Evolutionary conservation across 35 echinoderm and acorn worm genomes (phyloP).

Genomic region (Holothuria glaberrima): DNA sequence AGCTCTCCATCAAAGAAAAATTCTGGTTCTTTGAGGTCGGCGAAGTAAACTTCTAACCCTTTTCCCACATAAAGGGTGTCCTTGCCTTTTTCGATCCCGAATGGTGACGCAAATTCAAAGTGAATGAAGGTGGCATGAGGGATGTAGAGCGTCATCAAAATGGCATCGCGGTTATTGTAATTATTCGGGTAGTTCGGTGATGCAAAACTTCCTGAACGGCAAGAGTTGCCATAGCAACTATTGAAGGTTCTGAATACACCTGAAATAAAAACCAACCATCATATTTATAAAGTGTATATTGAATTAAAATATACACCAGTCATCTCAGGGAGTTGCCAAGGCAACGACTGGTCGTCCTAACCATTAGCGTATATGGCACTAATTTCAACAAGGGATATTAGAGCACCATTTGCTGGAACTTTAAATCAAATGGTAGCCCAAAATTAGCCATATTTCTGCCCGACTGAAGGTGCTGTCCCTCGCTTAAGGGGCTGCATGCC

Average conservation of each 20-base stretch:
- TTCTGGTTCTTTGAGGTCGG: background rate
- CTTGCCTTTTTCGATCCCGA: conserved; percentile 65
- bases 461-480: too few relatives aligned
- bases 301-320: background rate
- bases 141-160: conserved; percentile 59
- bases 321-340: background rate
- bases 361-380: too few relatives aligned
- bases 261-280: background rate
- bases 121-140: conserved; percentile 49
- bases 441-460: too few relatives aligned
- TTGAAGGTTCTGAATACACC: background rate
- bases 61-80: conserved; percentile 72
- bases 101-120: conserved; percentile 63
- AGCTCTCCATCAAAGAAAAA: background rate
- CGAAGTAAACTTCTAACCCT: conserved; percentile 23
- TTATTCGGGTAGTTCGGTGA: conserved; percentile 59
- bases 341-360: too few relatives aligned
- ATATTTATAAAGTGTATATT: background rate
- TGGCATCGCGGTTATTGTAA: conserved; percentile 34
- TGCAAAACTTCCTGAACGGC: conserved; percentile 33
- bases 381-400: too few relatives aligned
- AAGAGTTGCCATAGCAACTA: conserved; percentile 58
- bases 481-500: too few relatives aligned
- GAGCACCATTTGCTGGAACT: too few relatives aligned
- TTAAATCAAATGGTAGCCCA: too few relatives aligned